Evolutionary conservation across 2,113 vertebrate genomes (phyloP), one percentile per base, ranked within the genome.

Genomic region (Microcebus ravelobensis): DNA sequence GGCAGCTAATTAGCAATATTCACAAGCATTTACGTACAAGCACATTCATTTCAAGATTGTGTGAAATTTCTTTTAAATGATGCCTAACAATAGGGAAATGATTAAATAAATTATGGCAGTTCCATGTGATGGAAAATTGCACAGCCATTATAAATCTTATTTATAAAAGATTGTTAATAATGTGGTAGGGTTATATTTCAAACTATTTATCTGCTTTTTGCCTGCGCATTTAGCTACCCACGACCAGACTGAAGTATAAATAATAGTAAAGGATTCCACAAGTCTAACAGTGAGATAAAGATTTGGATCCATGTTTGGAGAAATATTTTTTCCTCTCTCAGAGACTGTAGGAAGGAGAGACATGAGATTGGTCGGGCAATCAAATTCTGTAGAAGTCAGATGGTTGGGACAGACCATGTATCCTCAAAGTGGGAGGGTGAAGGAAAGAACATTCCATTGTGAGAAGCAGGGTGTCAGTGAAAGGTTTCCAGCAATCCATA

Each of bases 321-420:
- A 73, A 48, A 18, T 18, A 34, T 23, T 1, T 39, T 73, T 21
- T 59, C 6, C 15, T 73, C n/a, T 42, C 27, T 73, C 9, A n/a
- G 50, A 55, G 36, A 3, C 12, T 14, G 11, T 27, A 57, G 27
- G 45, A 42, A 20, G 76, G 63, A 45, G 14, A 52, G 23, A 25
- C 4, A 3, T 0, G 9, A 36, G 34, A 31, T n/a, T 3, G 12
- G 15, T 9, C 45, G 12, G 12, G 68, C 12, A 45, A 21, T 50
- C 36, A 61, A n/a, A 65, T 13, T 27, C 48, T 84, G 12, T 18
- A 45, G 88, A 80, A 74, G 25, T 5, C 18, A 34, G 45, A 1
- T 0, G 17, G 4, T 23, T 5, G 18, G 34, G 27, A 57, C 31
- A 29, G 12, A 63, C 5, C 7, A 2, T 1, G 10, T 10, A 2